phyloP scores from a whole-genome alignment of 1,140 invertebrate species.

The Drosophila equinoxialis region DNA sequence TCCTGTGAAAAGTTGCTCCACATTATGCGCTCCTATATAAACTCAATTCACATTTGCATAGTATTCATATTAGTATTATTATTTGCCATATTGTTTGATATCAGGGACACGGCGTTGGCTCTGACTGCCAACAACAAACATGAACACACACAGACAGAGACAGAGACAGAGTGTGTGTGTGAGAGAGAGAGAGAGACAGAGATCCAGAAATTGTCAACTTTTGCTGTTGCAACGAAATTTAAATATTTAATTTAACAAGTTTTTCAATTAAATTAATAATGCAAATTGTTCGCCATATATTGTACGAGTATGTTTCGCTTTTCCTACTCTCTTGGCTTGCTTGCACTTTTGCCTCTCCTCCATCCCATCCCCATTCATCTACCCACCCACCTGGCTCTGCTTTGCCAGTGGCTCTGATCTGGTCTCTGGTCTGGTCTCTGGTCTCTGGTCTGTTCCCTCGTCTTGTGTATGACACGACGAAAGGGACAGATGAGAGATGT shows the following conservation, averaged over 20 bases:
- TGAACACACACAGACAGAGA: neutral
- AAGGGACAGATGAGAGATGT: neutral
- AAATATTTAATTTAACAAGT: conserved; percentile 78
- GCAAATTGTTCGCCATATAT: conserved; percentile 53
- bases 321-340: conserved; percentile 11
- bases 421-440: conserved; percentile 3
- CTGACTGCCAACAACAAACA: conserved; percentile 8
- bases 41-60: conserved; percentile 62
- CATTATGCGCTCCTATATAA: conserved; percentile 26
- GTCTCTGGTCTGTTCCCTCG: neutral
- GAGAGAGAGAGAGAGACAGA: too few species aligned
- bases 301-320: conserved; percentile 16
- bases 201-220: conserved; percentile 22
- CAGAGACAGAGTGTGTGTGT: neutral
- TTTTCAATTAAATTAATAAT: conserved; percentile 75
- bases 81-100: conserved; percentile 61
- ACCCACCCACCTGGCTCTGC: neutral
- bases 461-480: neutral
- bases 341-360: neutral
- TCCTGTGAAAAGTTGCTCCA: conserved; percentile 8
- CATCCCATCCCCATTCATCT: too few species aligned
- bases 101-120: conserved; percentile 14
- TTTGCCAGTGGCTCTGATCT: neutral
- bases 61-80: conserved; percentile 64
- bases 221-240: conserved; percentile 52